These are phyloP conservation scores for Aphodius sticticus DNA, from an alignment of 2,888 invertebrate species.

Conservation along the genomic window DNA sequence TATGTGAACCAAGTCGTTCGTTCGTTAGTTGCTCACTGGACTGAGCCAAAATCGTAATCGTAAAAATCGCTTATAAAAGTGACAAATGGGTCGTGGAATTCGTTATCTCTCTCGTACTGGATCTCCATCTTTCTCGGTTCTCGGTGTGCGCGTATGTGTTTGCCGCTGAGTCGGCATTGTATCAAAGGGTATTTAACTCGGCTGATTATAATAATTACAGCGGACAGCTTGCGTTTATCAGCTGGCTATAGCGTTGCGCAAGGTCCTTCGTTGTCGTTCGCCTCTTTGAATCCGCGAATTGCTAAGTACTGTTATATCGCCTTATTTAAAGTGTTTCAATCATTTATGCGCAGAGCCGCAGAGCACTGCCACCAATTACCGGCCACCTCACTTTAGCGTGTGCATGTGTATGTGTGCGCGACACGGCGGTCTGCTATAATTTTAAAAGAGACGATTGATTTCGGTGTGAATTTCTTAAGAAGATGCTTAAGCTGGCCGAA, in stretches of 20 bases:
- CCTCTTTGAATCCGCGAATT: not conserved
- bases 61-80: not conserved
- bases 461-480: not conserved
- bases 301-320: slow-evolving; percentile 4
- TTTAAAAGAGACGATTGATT: not conserved
- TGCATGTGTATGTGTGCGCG: not conserved
- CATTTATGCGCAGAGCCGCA: not conserved
- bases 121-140: not conserved
- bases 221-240: slow-evolving; percentile 21
- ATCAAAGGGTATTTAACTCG: slow-evolving; percentile 16
- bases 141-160: not conserved
- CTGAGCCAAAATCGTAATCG: not conserved
- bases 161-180: slow-evolving; percentile 23
- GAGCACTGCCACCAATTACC: not conserved
- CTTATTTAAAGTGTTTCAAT: slow-evolving; percentile 4
- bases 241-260: slow-evolving; percentile 4
- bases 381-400: no score
- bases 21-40: no score
- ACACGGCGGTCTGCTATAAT: not conserved
- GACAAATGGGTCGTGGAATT: slow-evolving; percentile 4
- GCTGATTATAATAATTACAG: slow-evolving; percentile 25
- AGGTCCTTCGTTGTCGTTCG: not conserved
- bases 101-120: not conserved
- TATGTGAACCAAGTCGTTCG: no score
- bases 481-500: not conserved